Conservation (phyloP, 2,797 vertebrate genomes). For the Thamnophis elegans region DNA sequence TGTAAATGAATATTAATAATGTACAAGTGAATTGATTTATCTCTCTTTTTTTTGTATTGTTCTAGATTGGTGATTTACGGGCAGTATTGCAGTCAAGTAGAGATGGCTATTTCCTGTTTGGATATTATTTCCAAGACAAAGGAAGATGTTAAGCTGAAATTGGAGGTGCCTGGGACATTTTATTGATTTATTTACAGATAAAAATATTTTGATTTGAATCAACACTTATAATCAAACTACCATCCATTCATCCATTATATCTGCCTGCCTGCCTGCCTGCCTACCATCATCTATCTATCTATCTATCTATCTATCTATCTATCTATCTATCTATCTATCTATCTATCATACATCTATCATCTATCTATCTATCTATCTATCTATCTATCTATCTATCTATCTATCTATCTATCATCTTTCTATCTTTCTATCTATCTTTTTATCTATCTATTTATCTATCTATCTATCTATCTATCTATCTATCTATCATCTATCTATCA, state of each 20-base stretch:
- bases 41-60: slow-evolving; percentile 25
- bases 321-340: neutral
- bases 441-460: no score
- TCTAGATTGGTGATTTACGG: slow-evolving; percentile 93
- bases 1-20: neutral
- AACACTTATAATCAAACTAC: neutral
- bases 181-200: neutral
- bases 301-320: neutral
- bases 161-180: slow-evolving; percentile 76
- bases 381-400: no score
- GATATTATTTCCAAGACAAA: slow-evolving; percentile 92
- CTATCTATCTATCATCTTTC: no score
- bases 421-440: no score
- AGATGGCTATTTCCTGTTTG: slow-evolving; percentile 85
- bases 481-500: no score
- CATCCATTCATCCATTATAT: neutral
- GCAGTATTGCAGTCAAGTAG: slow-evolving; percentile 95
- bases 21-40: neutral
- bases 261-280: neutral
- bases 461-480: no score
- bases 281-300: neutral
- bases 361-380: neutral
- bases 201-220: neutral
- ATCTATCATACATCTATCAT: neutral
- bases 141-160: slow-evolving; percentile 91